Conservation (phyloP, 2,113 vertebrate species). For the Aepyceros melampus region DNA sequence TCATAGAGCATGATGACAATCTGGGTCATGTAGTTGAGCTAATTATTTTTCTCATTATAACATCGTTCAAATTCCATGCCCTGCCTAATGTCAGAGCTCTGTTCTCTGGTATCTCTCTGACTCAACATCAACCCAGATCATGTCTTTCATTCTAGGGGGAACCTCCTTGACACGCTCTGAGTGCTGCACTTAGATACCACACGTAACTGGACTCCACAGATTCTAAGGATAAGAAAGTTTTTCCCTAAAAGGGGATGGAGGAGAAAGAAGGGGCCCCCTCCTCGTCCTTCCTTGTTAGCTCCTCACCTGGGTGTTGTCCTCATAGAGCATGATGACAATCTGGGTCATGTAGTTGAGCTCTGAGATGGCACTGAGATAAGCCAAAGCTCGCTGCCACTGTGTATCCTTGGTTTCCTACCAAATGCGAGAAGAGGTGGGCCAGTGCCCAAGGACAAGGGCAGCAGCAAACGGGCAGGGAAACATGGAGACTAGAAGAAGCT, state of each 20-base stretch:
- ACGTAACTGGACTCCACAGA: background rate
- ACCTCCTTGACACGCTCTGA: background rate
- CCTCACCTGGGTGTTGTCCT: slow-evolving; percentile 97
- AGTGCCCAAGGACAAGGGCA: background rate
- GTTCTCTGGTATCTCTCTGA: background rate
- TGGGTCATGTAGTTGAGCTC: slow-evolving; percentile 99
- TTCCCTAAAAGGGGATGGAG: background rate
- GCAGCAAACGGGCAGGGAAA: slow-evolving; percentile 48
- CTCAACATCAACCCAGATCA: background rate
- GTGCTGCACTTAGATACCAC: background rate
- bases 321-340: slow-evolving; percentile 99
- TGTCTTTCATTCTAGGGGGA: background rate
- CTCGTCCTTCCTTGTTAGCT: background rate
- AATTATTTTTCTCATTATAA: background rate
- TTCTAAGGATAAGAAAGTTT: background rate
- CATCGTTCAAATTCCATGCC: background rate
- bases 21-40: slow-evolving; percentile 99
- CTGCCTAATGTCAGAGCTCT: background rate
- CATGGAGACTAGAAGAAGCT: slow-evolving; percentile 37
- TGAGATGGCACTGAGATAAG: slow-evolving; percentile 96
- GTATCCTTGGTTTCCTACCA: slow-evolving; percentile 93
- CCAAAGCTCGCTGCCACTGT: slow-evolving; percentile 98
- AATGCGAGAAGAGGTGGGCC: slow-evolving; percentile 43
- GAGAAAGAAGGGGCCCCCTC: background rate
- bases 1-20: slow-evolving; percentile 99